These are phyloP conservation scores for Phenganax stokvisi DNA, from an alignment of 92 coral and sea anemone genomes.

Conservation along the genomic window DNA sequence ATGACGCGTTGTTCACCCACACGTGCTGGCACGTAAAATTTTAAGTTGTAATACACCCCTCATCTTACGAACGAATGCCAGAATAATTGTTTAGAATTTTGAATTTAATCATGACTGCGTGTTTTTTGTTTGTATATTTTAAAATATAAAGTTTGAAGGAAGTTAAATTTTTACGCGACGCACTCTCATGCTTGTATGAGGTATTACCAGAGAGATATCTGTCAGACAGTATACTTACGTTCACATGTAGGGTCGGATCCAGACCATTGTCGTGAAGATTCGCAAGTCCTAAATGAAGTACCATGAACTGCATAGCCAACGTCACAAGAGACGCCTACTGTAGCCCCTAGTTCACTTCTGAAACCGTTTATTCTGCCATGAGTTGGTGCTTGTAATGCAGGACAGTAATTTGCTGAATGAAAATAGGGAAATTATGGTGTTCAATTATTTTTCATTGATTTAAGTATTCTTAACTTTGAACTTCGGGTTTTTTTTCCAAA, in stretches of 20 bases:
- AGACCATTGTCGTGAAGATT: slow-evolving; percentile 66
- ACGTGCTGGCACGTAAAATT: too few species aligned
- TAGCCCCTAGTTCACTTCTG: slow-evolving; percentile 81
- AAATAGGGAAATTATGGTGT: neutral
- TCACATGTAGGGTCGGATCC: slow-evolving; percentile 76
- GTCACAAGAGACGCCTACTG: slow-evolving; percentile 87
- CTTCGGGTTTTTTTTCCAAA: too few species aligned
- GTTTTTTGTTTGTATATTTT: too few species aligned
- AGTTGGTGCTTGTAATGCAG: slow-evolving; percentile 66
- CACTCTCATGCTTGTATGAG: too few species aligned
- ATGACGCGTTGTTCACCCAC: too few species aligned
- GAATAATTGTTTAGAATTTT: too few species aligned
- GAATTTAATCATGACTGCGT: too few species aligned
- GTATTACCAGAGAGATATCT: neutral
- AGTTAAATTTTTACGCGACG: too few species aligned
- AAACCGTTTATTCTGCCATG: slow-evolving; percentile 79
- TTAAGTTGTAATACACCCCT: too few species aligned
- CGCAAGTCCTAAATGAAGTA: slow-evolving; percentile 80
- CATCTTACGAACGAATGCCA: too few species aligned
- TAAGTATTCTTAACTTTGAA: neutral
- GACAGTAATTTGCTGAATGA: slow-evolving; percentile 82
- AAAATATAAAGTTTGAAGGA: too few species aligned
- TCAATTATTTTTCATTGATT: neutral
- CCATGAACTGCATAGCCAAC: slow-evolving; percentile 67
- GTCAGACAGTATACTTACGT: slow-evolving; percentile 47